Evolutionary conservation across 2,888 invertebrate species (phyloP).

Genomic region (Leptopterna dolabrata): DNA sequence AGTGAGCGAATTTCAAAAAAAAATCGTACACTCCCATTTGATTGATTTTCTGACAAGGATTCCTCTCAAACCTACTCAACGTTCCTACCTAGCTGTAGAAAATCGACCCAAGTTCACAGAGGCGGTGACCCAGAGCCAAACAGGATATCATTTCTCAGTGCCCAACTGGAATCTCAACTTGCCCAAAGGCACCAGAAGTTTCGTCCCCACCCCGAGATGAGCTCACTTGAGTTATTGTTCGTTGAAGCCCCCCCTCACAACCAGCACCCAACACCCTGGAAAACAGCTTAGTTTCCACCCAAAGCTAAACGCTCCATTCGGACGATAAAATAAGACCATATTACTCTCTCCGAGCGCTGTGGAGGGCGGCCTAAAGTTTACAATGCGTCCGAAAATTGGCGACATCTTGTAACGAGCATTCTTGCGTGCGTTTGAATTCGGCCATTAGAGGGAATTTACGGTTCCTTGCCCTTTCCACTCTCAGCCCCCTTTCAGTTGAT

Average conservation of each 20-base stretch:
- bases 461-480: constrained; percentile 12
- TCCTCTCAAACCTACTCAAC: too few species aligned
- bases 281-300: constrained; percentile 5
- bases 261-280: too few species aligned
- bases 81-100: not conserved
- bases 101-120: not conserved
- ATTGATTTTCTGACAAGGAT: too few species aligned
- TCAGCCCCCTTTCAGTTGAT: not conserved
- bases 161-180: not conserved
- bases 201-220: not conserved
- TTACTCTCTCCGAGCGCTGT: not conserved
- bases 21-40: too few species aligned
- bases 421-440: constrained; percentile 37
- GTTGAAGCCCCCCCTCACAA: not conserved
- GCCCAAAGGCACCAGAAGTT: not conserved
- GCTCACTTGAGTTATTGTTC: not conserved
- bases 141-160: not conserved
- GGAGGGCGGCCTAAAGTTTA: not conserved
- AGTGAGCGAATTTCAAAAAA: too few species aligned
- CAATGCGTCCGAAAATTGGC: constrained; percentile 38
- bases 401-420: constrained; percentile 27
- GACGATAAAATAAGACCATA: constrained; percentile 10
- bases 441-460: constrained; percentile 45
- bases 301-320: not conserved
- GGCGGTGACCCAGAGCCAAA: not conserved